Percentiles rank a stretch among this genome's conserved stretches.
phyloP scores from a whole-genome alignment of 2,888 invertebrate species.

The Archips crataeganus region DNA sequence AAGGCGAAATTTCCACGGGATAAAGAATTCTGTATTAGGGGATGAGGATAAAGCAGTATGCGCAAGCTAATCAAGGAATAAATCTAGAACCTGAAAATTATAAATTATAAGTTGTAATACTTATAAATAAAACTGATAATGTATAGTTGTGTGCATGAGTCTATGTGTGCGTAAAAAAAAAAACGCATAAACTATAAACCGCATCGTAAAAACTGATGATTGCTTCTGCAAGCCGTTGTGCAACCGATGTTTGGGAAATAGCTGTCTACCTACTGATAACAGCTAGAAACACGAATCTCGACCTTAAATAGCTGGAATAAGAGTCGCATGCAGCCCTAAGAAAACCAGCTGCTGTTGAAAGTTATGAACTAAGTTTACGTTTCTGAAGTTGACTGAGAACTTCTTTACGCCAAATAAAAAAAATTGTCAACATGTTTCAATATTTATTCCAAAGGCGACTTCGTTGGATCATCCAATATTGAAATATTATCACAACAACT shows the following conservation, averaged over 20 bases:
- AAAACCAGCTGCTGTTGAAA: constrained; percentile 39
- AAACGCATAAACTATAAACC: constrained; percentile 61
- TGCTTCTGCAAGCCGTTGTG: constrained; percentile 62
- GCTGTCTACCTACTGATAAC: constrained; percentile 65
- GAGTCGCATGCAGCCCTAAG: neutral
- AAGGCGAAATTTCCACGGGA: too few species aligned
- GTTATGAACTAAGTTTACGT: constrained; percentile 39
- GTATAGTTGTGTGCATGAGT: constrained; percentile 15
- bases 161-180: constrained; percentile 43
- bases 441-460: neutral
- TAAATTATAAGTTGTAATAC: too few species aligned
- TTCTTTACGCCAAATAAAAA: constrained; percentile 21
- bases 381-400: constrained; percentile 30
- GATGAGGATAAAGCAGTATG: too few species aligned
- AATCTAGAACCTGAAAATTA: neutral
- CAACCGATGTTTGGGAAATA: constrained; percentile 67
- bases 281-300: constrained; percentile 14
- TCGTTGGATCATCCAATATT: neutral
- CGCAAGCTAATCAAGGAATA: neutral
- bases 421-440: neutral
- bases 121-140: neutral
- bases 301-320: constrained; percentile 20
- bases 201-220: constrained; percentile 68
- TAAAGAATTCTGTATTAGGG: too few species aligned
- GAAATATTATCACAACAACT: constrained; percentile 21